Evolutionary conservation across 2,113 vertebrate species (phyloP).

Genomic region (Coracopsis vasa): DNA sequence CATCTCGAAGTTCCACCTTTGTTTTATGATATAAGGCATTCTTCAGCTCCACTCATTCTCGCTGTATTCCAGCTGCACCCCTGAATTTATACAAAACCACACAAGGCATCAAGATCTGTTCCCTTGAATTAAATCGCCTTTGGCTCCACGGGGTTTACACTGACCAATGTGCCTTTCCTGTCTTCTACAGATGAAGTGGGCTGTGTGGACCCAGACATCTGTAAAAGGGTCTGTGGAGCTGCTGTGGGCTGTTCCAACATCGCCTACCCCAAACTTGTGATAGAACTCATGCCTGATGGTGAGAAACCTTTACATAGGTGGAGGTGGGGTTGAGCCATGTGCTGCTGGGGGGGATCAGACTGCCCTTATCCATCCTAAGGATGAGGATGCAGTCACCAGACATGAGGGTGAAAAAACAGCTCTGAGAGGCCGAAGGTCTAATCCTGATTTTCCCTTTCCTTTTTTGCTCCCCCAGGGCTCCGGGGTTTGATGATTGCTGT

Average conservation of each 20-base stretch:
- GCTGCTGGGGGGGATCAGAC: rapidly evolving
- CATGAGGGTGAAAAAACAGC: not conserved
- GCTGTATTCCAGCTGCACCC: not conserved
- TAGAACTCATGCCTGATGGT: conserved; percentile 93
- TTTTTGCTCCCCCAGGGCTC: conserved; percentile 74
- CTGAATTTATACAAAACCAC: not conserved
- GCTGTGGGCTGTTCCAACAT: conserved; percentile 93
- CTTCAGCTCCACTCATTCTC: not conserved
- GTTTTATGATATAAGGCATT: not conserved
- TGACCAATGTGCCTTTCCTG: not conserved
- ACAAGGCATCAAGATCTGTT: not conserved
- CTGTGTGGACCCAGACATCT: conserved; percentile 87
- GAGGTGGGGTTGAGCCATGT: not conserved
- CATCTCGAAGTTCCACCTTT: not conserved
- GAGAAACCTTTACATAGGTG: conserved; percentile 36
- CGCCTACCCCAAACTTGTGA: conserved; percentile 92
- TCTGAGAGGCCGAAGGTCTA: not conserved
- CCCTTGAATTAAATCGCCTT: not conserved
- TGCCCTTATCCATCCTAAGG: not conserved
- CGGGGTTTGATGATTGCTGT: conserved; percentile 95
- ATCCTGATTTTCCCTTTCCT: not conserved
- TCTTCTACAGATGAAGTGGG: conserved; percentile 85
- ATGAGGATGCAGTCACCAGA: not conserved
- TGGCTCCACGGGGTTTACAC: not conserved
- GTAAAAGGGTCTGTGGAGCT: conserved; percentile 82